These are phyloP conservation scores for Ictalurus furcatus DNA, from an alignment of 2,113 vertebrate genomes.

Conservation along the genomic window DNA sequence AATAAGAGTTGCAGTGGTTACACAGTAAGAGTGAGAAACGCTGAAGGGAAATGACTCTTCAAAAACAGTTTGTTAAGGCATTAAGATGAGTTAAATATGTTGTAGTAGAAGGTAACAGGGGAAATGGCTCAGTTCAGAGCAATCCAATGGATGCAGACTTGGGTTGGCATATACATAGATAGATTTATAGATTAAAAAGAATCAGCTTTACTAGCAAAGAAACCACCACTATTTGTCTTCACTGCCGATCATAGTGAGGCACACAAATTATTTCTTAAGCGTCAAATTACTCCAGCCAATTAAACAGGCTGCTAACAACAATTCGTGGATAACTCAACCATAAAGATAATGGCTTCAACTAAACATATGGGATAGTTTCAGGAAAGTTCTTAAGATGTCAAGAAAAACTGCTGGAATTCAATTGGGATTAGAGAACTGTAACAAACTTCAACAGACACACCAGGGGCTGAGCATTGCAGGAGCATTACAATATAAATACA, in stretches of 20 bases:
- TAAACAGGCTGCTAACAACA: not conserved
- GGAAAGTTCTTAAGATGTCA: not conserved
- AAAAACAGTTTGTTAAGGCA: not conserved
- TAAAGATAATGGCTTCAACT: not conserved
- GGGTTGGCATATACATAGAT: not conserved
- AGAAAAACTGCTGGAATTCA: not conserved
- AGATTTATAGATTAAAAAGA: conserved; percentile 15
- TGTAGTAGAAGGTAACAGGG: not conserved
- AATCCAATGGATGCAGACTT: not conserved
- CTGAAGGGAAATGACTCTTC: not conserved
- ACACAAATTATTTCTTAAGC: not conserved
- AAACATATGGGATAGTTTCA: not conserved
- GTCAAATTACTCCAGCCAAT: not conserved
- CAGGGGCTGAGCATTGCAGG: not conserved
- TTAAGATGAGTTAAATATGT: not conserved
- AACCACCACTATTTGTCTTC: not conserved
- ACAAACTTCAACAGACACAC: not conserved
- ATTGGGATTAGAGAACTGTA: not conserved
- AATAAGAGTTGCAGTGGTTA: conserved; percentile 32
- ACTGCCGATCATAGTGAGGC: not conserved
- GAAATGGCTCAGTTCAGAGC: conserved; percentile 5
- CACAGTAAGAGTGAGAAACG: conserved; percentile 28
- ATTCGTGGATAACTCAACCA: not conserved
- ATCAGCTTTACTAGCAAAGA: not conserved
- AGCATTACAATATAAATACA: not conserved